Conservation (phyloP, 2,113 vertebrate species). For the Thinocorus orbignyianus region DNA sequence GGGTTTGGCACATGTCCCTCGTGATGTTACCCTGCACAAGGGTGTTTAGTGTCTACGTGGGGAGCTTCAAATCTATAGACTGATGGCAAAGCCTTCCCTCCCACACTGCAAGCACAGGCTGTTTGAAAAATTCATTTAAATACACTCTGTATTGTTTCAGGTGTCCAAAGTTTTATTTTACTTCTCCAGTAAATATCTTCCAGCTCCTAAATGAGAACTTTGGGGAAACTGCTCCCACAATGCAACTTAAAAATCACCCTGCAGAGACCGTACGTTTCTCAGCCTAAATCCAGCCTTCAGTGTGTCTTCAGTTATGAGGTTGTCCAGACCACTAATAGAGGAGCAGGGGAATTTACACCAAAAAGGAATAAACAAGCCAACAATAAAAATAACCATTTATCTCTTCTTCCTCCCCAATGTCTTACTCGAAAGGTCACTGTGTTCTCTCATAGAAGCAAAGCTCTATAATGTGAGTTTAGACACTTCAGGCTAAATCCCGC, state of each 20-base stretch:
- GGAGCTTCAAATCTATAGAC: neutral
- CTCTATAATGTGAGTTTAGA: neutral
- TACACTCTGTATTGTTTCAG: conserved; percentile 42
- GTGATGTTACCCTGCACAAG: neutral
- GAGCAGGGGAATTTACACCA: conserved; percentile 45
- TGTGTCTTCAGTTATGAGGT: conserved; percentile 58
- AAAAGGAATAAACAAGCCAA: conserved; percentile 66
- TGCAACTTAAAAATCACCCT: conserved; percentile 40
- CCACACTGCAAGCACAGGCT: neutral
- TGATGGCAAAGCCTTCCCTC: neutral
- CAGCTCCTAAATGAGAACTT: conserved; percentile 8
- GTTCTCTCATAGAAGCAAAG: conserved; percentile 17
- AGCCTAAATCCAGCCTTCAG: conserved; percentile 45
- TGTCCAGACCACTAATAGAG: conserved; percentile 54
- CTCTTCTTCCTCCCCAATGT: conserved; percentile 37
- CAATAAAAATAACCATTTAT: conserved; percentile 64
- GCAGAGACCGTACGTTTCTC: conserved; percentile 20
- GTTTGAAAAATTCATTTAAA: neutral
- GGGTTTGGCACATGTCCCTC: neutral
- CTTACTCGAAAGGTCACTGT: conserved; percentile 44
- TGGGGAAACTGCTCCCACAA: conserved; percentile 34
- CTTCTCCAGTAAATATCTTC: conserved; percentile 47
- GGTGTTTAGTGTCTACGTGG: neutral
- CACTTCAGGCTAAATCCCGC: neutral
- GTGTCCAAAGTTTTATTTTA: conserved; percentile 48